Conservation (phyloP, 2,797 vertebrate species). For the Myotis myotis region DNA sequence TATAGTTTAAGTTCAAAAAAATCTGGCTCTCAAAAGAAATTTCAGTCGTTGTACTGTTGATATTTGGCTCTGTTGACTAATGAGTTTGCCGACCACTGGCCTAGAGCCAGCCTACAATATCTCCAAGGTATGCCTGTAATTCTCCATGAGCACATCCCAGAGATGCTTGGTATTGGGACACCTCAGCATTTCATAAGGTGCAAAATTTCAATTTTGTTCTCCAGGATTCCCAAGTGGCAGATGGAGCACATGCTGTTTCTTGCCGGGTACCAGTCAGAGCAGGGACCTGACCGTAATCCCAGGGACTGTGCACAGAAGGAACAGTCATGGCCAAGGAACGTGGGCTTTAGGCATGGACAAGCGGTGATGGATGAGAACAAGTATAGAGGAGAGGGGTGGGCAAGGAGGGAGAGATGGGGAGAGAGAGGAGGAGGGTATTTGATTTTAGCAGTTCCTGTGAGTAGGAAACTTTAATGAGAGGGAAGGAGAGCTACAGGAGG, state of each 20-base stretch:
- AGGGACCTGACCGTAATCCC: not conserved
- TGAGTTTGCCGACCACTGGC: no score
- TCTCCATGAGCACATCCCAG: not conserved
- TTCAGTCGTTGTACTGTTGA: no score
- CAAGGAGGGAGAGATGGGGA: not conserved
- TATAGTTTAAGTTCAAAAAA: no score
- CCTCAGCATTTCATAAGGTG: not conserved
- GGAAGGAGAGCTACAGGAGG: not conserved
- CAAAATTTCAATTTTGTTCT: not conserved
- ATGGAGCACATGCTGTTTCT: not conserved
- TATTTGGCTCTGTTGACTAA: no score
- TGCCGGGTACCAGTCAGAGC: not conserved
- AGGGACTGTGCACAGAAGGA: not conserved
- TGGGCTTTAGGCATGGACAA: not conserved
- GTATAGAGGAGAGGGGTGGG: not conserved
- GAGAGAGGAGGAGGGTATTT: not conserved
- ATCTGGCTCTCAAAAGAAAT: no score
- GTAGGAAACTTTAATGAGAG: not conserved
- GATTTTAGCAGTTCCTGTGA: not conserved
- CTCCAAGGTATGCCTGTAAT: not conserved
- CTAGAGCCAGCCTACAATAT: not conserved
- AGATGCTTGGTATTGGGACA: not conserved
- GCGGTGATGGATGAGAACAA: not conserved
- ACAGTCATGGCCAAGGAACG: not conserved
- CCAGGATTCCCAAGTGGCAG: not conserved